Evolutionary conservation across 2,888 invertebrate genomes (phyloP), one percentile per base, ranked within the genome.

Genomic region (Tenodera sinensis): DNA sequence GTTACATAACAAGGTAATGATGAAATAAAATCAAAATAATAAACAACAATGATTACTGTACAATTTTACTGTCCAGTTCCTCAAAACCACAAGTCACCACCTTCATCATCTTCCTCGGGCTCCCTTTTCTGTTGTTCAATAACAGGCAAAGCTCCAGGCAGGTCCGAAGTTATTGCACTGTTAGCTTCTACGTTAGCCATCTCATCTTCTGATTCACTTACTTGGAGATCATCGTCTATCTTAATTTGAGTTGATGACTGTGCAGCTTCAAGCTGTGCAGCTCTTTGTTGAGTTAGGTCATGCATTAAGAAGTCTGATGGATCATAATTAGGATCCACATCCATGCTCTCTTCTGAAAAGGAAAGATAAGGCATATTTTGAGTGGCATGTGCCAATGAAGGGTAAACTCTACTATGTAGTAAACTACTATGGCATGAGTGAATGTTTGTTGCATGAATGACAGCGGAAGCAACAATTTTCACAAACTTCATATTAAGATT

Each of bases 281-380:
- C 89, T 42, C 91, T 84, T 82, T 91, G 89, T 83, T 91, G 92
- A 71, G 93, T 93, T 83, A 95, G 92, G 54, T 94, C 94, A 28
- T 95, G 94, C 93, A 96, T 94, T 87, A 97, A 94, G 92, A 98
- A 97, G 93, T 97, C 98, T 0, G 97, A 97, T 0, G 97, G 97
- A 93, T 98, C 98, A 93, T 98, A 98, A 92, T 96, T 96, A 0
- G 97, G 96, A 94, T 97, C 97, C 30, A 96, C 95, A 91, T 96
- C 96, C 94, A 96, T 95, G 89, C 96, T 96, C 92, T 96, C 96
- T 91, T 96, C 96, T 95, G 92, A 85, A 92, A 92, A 90, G 89
- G 20, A 42, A 42, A 42, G 1, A 42, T 34, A 12, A 42, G 6
- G 6, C 34, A 42, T 34, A 34, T 82, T 82, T 82, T 82, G 82